phyloP scores from a whole-genome alignment of 2,113 vertebrate species.

The Toxotes chatareus region DNA sequence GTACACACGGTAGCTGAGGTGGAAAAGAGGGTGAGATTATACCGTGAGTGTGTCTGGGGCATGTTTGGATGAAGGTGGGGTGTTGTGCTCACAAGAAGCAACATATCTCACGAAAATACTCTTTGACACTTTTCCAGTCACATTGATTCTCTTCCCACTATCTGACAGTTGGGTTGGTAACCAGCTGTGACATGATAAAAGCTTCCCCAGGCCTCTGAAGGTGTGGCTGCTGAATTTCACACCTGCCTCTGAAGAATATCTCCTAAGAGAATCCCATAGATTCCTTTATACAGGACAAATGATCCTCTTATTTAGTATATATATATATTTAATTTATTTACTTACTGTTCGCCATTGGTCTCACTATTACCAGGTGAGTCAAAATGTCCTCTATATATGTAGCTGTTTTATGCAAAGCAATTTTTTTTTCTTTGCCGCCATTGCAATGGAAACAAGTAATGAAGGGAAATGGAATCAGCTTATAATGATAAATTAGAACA shows the following conservation, averaged over 20 bases:
- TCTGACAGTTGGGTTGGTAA: slow-evolving; percentile 41
- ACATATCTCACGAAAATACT: slow-evolving; percentile 40
- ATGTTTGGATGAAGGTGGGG: not conserved
- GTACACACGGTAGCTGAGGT: slow-evolving; percentile 90
- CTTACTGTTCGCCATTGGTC: not conserved
- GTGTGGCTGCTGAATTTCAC: slow-evolving; percentile 46
- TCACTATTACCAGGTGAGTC: not conserved
- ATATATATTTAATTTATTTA: not conserved
- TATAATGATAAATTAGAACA: slow-evolving; percentile 12
- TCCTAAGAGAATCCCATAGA: not conserved
- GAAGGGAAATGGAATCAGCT: not conserved
- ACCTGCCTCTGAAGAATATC: slow-evolving; percentile 40
- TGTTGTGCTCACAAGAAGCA: not conserved
- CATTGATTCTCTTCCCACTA: slow-evolving; percentile 47
- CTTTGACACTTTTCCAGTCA: slow-evolving; percentile 67
- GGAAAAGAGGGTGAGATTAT: slow-evolving; percentile 17
- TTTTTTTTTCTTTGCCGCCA: not conserved
- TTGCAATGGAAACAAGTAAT: not conserved
- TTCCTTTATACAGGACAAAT: not conserved
- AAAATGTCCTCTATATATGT: not conserved
- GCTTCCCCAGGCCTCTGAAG: slow-evolving; percentile 24
- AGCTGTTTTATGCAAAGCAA: not conserved
- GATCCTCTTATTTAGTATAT: not conserved
- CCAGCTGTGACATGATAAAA: slow-evolving; percentile 46
- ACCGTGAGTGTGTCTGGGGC: slow-evolving; percentile 6